Evolutionary conservation across 1,140 invertebrate species (phyloP).

Genomic region (Steinernema feltiae): DNA sequence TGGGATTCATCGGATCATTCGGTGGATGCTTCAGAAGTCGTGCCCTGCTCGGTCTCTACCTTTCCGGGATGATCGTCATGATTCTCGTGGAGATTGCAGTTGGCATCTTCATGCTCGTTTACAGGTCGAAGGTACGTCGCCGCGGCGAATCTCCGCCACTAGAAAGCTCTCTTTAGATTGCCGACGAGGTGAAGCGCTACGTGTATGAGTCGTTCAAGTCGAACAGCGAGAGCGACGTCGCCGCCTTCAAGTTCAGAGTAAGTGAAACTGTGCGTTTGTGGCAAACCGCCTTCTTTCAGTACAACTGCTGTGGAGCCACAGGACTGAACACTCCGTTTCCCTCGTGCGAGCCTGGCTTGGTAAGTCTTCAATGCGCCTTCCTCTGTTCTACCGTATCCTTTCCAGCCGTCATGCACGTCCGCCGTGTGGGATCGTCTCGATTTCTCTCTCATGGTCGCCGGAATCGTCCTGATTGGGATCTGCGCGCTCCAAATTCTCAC

Average conservation of each 20-base stretch:
- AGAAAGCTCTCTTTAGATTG: background rate
- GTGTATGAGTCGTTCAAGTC: constrained; percentile 22
- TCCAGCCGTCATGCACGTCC: constrained; percentile 28
- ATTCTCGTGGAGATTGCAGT: constrained; percentile 29
- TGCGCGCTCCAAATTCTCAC: constrained; percentile 27
- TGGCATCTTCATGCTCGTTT: constrained; percentile 25
- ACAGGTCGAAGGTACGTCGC: constrained; percentile 14
- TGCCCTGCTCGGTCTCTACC: constrained; percentile 19
- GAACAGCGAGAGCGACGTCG: constrained; percentile 16
- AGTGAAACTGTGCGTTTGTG: no score
- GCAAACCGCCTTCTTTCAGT: no score
- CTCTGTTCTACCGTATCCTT: constrained; percentile 6
- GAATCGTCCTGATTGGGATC: constrained; percentile 24
- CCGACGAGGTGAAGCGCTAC: constrained; percentile 28
- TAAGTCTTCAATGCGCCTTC: background rate
- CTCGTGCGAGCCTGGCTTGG: background rate
- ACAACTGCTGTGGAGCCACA: constrained; percentile 31
- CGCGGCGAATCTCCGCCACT: background rate
- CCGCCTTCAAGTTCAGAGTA: constrained; percentile 23
- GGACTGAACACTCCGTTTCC: no score
- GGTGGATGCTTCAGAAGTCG: constrained; percentile 7
- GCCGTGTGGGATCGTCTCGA: constrained; percentile 35
- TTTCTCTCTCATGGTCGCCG: constrained; percentile 32
- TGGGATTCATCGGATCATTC: constrained; percentile 24
- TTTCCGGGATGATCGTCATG: constrained; percentile 24